Evolutionary conservation across 2,797 vertebrate species (phyloP).

Genomic region (Chaetodon trifasciatus): DNA sequence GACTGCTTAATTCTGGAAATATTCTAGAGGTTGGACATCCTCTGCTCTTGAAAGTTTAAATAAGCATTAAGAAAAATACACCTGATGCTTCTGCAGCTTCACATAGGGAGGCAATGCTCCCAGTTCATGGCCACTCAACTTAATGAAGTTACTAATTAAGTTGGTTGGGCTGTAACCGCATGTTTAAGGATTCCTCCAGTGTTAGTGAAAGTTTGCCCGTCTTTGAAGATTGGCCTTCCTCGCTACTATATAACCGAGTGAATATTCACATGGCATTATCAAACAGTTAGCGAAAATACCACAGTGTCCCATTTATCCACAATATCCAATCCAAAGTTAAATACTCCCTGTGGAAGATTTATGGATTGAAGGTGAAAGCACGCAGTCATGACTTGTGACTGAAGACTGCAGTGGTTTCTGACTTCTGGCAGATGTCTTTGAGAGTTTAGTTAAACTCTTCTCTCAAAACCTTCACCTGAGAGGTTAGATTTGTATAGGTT

Average conservation of each 20-base stretch:
- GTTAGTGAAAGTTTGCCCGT: slow-evolving; percentile 20
- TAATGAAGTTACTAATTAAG: slow-evolving; percentile 49
- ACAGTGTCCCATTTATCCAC: neutral
- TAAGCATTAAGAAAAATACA: slow-evolving; percentile 24
- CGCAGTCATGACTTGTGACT: neutral
- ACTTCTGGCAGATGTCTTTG: neutral
- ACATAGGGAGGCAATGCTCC: slow-evolving; percentile 26
- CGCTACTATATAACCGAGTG: neutral
- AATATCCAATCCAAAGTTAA: slow-evolving; percentile 10
- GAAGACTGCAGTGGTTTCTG: neutral
- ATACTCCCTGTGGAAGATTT: neutral
- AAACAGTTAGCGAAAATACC: neutral
- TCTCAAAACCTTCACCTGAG: slow-evolving; percentile 6
- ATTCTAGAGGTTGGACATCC: neutral
- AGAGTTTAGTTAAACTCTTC: neutral
- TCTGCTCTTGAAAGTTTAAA: slow-evolving; percentile 18
- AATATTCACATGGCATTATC: slow-evolving; percentile 9
- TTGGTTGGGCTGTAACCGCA: slow-evolving; percentile 11
- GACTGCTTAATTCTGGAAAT: slow-evolving; percentile 24
- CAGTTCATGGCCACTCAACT: slow-evolving; percentile 31
- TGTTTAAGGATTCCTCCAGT: slow-evolving; percentile 9
- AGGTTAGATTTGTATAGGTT: neutral
- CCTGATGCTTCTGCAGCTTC: slow-evolving; percentile 27
- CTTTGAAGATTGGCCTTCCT: slow-evolving; percentile 25
- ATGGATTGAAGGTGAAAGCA: neutral